phyloP scores from a whole-genome alignment of 2,113 vertebrate genomes.

The Poecile atricapillus region DNA sequence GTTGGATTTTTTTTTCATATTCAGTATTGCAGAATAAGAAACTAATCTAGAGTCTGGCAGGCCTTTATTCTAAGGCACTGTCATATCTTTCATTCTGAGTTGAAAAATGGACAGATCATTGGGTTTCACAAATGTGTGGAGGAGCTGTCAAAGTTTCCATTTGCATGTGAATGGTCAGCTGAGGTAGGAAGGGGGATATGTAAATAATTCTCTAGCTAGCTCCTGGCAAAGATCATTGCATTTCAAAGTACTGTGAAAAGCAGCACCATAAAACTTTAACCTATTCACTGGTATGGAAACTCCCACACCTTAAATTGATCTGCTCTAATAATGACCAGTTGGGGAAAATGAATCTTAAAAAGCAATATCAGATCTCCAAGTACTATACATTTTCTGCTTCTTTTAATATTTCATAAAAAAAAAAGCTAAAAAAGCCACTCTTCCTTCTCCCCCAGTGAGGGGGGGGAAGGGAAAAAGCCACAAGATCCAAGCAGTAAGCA shows the following conservation, averaged over 20 bases:
- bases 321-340: slow-evolving; percentile 2
- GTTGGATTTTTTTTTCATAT: not conserved
- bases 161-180: slow-evolving; percentile 61
- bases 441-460: not conserved
- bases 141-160: slow-evolving; percentile 38
- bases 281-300: slow-evolving; percentile 35
- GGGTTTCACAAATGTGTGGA: slow-evolving; percentile 11
- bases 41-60: not conserved
- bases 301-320: slow-evolving; percentile 15
- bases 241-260: slow-evolving; percentile 55
- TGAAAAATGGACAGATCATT: slow-evolving; percentile 40
- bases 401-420: not conserved
- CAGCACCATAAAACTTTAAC: slow-evolving; percentile 33
- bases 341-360: slow-evolving; percentile 12
- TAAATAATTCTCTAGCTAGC: slow-evolving; percentile 21
- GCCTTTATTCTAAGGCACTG: slow-evolving; percentile 6
- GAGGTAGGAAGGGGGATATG: slow-evolving; percentile 30
- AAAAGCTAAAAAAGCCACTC: not conserved
- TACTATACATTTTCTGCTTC: not conserved
- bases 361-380: not conserved
- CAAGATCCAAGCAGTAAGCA: not conserved
- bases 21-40: not conserved
- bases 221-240: slow-evolving; percentile 33
- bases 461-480: rapidly evolving
- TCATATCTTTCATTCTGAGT: not conserved